Evolutionary conservation across 2,797 vertebrate genomes (phyloP).

Genomic region (Babyrousa celebensis): DNA sequence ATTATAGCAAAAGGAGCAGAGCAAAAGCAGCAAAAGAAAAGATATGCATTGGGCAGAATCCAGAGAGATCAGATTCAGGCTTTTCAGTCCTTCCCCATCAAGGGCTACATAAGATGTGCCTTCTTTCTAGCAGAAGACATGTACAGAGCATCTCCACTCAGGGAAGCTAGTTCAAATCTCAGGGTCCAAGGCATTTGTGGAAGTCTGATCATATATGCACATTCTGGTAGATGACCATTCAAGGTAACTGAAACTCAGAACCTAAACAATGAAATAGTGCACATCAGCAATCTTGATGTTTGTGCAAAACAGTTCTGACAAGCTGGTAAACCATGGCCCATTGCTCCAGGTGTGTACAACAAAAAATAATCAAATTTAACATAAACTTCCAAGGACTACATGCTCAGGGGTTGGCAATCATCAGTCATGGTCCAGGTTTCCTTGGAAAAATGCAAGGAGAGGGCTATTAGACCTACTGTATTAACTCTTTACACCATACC

Average conservation of each 20-base stretch:
- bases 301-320: constrained; percentile 29
- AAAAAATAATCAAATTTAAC: constrained; percentile 52
- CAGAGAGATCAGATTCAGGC: background rate
- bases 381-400: background rate
- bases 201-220: background rate
- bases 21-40: constrained; percentile 37
- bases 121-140: background rate
- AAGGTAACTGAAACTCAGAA: constrained; percentile 22
- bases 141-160: constrained; percentile 1
- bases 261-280: background rate
- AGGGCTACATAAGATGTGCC: background rate
- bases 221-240: background rate
- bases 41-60: background rate
- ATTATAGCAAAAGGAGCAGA: constrained; percentile 3
- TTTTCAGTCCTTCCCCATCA: background rate
- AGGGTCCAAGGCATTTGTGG: background rate
- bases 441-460: background rate
- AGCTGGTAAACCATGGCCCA: background rate
- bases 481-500: background rate
- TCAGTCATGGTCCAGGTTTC: background rate
- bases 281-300: background rate
- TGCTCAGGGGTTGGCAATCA: background rate
- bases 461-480: background rate
- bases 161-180: background rate
- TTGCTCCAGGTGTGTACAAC: background rate